phyloP scores from a whole-genome alignment of 2,113 vertebrate genomes.

The Scomber colias region DNA sequence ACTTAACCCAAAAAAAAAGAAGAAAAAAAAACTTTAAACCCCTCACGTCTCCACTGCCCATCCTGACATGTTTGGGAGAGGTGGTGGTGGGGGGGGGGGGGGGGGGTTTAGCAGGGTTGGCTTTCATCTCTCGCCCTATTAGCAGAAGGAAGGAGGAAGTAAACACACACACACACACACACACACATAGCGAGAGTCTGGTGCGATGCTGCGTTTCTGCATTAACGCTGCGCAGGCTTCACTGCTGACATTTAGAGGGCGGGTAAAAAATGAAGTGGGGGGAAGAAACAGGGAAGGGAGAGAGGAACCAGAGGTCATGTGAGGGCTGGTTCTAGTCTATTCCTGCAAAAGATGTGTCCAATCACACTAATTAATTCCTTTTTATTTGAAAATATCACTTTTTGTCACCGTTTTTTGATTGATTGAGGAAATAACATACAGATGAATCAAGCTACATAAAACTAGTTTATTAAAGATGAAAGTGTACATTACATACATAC shows the following conservation, averaged over 20 bases:
- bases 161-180: not conserved
- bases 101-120: not conserved
- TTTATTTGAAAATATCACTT: no score
- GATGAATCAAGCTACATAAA: no score
- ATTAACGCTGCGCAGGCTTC: not conserved
- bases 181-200: not conserved
- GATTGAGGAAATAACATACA: no score
- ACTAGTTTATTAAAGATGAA: no score
- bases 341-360: not conserved
- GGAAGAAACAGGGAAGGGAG: no score
- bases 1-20: slow-evolving; percentile 50
- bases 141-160: slow-evolving; percentile 30
- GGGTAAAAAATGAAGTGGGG: not conserved
- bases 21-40: slow-evolving; percentile 38
- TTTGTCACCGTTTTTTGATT: no score
- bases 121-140: slow-evolving; percentile 38
- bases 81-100: not conserved
- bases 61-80: not conserved
- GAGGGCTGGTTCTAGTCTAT: not conserved
- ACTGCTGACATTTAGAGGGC: slow-evolving; percentile 4
- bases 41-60: not conserved
- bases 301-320: not conserved
- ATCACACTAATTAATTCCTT: no score
- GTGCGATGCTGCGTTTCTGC: slow-evolving; percentile 2
- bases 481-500: no score